Evolutionary conservation across 2,797 vertebrate species (phyloP), one percentile per base, ranked within the genome.

Genomic region (Myioborus melanocephalus): DNA sequence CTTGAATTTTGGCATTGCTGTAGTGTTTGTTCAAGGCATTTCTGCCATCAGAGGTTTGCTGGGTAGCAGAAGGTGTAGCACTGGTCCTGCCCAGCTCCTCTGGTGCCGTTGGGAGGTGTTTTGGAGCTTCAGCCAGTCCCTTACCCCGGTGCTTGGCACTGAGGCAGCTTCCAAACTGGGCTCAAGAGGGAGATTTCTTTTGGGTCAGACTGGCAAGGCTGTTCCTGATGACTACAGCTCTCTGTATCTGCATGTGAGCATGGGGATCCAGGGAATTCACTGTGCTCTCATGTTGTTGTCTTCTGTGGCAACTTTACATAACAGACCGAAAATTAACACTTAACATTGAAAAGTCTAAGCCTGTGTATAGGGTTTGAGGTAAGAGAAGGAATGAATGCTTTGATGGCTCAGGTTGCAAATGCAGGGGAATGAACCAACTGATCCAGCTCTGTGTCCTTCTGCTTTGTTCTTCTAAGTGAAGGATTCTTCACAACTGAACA

Each of bases 231-330:
- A 8, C 43, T 32, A 0, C 13, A 41, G 55, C 17, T 64, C 17
- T 5, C 24, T 66, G 21, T 52, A 28, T 78, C 7, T 30, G 7
- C 14, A 2, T 39, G 34, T 22, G 34, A 43, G n/a, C 0, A 0
- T 32, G 52, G 60, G 34, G 37, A 57, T 78, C 46, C 66, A 46
- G 34, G 18, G 37, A 22, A 17, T 63, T 50, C n/a, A 10, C 78
- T 56, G 1, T 41, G 21, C 21, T 90, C 34, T 41, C 60, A 55
- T 73, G 13, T 14, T 76, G 16, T 28, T 72, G 53, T 78, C 66
- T 87, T 70, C 44, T 35, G 1, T 30, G 34, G 44, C 55, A 64
- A 12, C 57, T 81, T 77, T 15, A 46, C 34, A 7, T 70, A 41
- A 55, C 66, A 64, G 53, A 75, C 26, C 22, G 63, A 59, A 88